Base-by-base conservation (phyloP, 2,113 vertebrate species). In the Semicossyphus pulcher region DNA sequence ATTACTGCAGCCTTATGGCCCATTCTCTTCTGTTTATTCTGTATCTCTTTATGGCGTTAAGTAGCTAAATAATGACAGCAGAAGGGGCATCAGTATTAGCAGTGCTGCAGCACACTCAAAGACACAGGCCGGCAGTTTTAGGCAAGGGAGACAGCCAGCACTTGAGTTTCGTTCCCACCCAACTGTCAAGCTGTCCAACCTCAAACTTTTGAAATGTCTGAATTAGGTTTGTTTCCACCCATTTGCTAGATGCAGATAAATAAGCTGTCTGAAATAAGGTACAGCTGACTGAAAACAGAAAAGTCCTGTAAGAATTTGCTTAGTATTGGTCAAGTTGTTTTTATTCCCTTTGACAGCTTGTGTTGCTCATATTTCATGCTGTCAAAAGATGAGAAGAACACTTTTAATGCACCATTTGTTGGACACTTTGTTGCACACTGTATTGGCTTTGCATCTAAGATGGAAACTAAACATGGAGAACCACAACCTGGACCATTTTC, bases 11-110 rank as follows among this genome's bases (percentile, higher is more conserved):
- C 59, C 70, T 73, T 64, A 71, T 61, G 70, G 81, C 76, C 42
- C 66, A 36, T 74, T 84, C 75, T 81, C 51, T 74, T 84, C 65
- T 57, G 80, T 86, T 88, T 80, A 80, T 78, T 76, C 63, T 36
- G 58, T 65, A 49, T 73, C 73, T 88, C 79, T 85, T 88, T 57
- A 85, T 52, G 58, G 54, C 12, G 49, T 78, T 83, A 88, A 83
- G 72, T 79, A 76, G 82, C 71, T 81, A 58, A 76, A 78, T 79
- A 81, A 84, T 63, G 81, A 72, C 21, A 72, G 76, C 67, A 71
- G 71, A 67, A 45, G 52, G 69, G 68, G 41, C 69, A 41, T 62
- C 49, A 51, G 66, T 3, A 18, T 28, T 1, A 61, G 58, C 20
- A 9, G 45, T 20, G 45, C 49, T 14, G 31, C 76, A 25, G 16